These are phyloP conservation scores for Eupithecia centaureata DNA, from an alignment of 2,888 invertebrate genomes.

Conservation along the genomic window DNA sequence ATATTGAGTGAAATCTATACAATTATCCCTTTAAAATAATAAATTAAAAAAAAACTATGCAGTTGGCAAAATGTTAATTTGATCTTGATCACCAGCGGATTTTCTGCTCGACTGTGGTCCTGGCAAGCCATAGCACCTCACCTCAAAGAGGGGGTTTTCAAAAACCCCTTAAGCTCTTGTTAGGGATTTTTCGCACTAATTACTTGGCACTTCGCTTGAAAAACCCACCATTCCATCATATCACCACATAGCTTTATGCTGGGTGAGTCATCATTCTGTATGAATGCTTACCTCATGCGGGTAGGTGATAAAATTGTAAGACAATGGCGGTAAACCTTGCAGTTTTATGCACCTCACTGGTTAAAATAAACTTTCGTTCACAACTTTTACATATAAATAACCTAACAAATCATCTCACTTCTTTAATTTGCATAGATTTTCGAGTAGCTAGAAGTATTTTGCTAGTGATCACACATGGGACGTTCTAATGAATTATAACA, in stretches of 20 bases:
- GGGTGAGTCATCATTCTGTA: conserved; percentile 26
- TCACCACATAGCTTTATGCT: conserved; percentile 28
- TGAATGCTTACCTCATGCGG: conserved; percentile 22
- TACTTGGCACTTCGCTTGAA: conserved; percentile 51
- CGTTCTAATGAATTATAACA: conserved; percentile 7
- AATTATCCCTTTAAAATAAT: too few relatives aligned
- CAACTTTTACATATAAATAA: not conserved
- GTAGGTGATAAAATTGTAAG: conserved; percentile 16
- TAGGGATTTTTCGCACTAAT: conserved; percentile 65
- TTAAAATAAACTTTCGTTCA: not conserved
- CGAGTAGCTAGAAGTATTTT: not conserved
- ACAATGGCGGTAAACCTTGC: conserved; percentile 8
- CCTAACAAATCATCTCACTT: not conserved
- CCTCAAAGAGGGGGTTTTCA: conserved; percentile 46
- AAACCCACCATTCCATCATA: conserved; percentile 8
- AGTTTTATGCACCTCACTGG: conserved; percentile 2
- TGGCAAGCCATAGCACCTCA: conserved; percentile 44
- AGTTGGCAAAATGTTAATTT: not conserved
- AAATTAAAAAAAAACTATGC: not conserved
- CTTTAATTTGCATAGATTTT: not conserved
- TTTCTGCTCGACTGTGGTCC: conserved; percentile 53
- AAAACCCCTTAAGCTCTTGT: conserved; percentile 53
- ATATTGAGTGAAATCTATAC: not conserved
- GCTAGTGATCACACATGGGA: not conserved
- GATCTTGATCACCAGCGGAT: not conserved